Conservation (phyloP, 2,113 vertebrate genomes). For the Beaufortia kweichowensis region DNA sequence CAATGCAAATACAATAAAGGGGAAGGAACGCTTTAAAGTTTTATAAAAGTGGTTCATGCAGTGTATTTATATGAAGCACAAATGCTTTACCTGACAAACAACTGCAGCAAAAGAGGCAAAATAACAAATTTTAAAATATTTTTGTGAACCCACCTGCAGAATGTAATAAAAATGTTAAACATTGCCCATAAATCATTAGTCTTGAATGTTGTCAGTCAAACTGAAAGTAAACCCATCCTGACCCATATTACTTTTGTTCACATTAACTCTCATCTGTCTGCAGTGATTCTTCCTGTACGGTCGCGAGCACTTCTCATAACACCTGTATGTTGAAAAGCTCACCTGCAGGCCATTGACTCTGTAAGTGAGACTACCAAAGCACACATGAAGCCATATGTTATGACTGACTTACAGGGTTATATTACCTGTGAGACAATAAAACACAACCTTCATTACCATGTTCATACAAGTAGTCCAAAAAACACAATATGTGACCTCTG, state of each 20-base stretch:
- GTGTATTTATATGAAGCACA: no score
- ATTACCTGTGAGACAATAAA: slow-evolving; percentile 17
- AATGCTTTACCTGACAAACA: no score
- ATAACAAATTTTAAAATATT: no score
- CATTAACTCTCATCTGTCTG: not conserved
- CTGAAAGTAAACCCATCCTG: not conserved
- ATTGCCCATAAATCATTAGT: no score
- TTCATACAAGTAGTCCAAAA: not conserved
- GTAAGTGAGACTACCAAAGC: not conserved
- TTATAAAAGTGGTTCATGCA: no score
- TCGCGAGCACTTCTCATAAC: not conserved
- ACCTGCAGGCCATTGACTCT: slow-evolving; percentile 7
- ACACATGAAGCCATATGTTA: slow-evolving; percentile 8
- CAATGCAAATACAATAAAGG: no score
- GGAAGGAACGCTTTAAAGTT: no score
- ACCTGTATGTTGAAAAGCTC: not conserved
- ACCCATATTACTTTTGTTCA: not conserved
- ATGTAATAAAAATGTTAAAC: not conserved
- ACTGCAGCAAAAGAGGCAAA: no score
- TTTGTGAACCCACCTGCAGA: no score
- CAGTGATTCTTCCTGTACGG: not conserved
- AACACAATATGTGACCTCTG: not conserved
- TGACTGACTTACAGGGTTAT: slow-evolving; percentile 1
- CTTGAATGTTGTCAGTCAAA: not conserved
- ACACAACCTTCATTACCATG: not conserved